Percentiles rank a stretch among this genome's conserved stretches.
Evolutionary conservation across 2,888 invertebrate species (phyloP).

Genomic region (Phrixothrix hirtus): DNA sequence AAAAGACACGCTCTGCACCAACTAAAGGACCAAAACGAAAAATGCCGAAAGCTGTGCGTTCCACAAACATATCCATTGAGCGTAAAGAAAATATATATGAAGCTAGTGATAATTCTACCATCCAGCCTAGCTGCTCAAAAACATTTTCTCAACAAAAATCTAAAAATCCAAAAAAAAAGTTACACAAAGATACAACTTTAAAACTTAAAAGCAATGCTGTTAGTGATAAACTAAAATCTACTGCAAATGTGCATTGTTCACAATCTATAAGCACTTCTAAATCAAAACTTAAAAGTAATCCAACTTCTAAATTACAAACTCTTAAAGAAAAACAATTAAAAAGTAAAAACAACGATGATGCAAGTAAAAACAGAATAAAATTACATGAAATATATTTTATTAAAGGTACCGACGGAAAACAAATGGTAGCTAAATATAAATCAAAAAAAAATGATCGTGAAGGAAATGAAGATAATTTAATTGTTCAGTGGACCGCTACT

Average conservation of each 20-base stretch:
- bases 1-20: slow-evolving; percentile 41
- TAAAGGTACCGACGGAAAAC: slow-evolving; percentile 50
- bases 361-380: slow-evolving; percentile 39
- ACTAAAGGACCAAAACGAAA: slow-evolving; percentile 34
- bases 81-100: slow-evolving; percentile 49
- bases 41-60: slow-evolving; percentile 30
- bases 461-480: slow-evolving; percentile 45
- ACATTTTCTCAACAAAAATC: slow-evolving; percentile 23
- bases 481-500: slow-evolving; percentile 49
- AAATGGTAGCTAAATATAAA: slow-evolving; percentile 50
- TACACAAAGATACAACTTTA: slow-evolving; percentile 9
- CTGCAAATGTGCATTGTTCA: slow-evolving; percentile 19
- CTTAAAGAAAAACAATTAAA: slow-evolving; percentile 30
- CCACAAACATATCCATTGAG: slow-evolving; percentile 43
- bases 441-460: slow-evolving; percentile 34
- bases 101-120: slow-evolving; percentile 16
- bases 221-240: slow-evolving; percentile 22
- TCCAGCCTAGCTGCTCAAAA: slow-evolving; percentile 46
- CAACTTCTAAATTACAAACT: slow-evolving; percentile 24
- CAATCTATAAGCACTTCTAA: slow-evolving; percentile 15
- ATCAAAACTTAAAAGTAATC: slow-evolving; percentile 29
- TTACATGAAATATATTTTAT: slow-evolving; percentile 52
- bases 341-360: slow-evolving; percentile 17
- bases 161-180: slow-evolving; percentile 8
- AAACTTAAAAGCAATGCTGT: slow-evolving; percentile 14